These are phyloP conservation scores for Cynocephalus volans DNA, from an alignment of 2,113 vertebrate genomes.

Conservation along the genomic window DNA sequence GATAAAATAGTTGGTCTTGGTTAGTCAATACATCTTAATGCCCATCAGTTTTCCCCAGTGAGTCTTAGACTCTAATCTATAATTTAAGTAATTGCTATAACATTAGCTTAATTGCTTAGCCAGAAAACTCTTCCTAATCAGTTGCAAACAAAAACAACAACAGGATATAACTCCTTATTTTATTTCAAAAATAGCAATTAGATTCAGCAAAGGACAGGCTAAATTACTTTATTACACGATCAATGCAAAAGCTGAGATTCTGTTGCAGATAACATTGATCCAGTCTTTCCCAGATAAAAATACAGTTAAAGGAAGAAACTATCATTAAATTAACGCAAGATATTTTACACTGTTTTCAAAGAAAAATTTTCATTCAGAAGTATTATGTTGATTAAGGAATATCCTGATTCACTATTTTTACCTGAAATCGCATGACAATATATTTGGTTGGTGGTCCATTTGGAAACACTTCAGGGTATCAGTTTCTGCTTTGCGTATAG, in stretches of 20 bases:
- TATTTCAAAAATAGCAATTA: slow-evolving; percentile 64
- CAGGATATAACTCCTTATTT: slow-evolving; percentile 61
- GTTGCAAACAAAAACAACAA: slow-evolving; percentile 66
- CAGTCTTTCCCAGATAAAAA: neutral
- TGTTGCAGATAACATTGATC: neutral
- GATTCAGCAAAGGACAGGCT: slow-evolving; percentile 1
- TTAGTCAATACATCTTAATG: slow-evolving; percentile 53
- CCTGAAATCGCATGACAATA: neutral
- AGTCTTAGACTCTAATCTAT: neutral
- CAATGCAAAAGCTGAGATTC: slow-evolving; percentile 14
- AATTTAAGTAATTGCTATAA: slow-evolving; percentile 72
- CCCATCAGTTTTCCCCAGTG: slow-evolving; percentile 47
- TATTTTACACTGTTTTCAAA: neutral
- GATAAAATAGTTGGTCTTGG: slow-evolving; percentile 26
- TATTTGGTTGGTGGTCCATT: slow-evolving; percentile 26
- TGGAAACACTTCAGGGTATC: neutral
- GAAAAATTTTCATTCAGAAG: slow-evolving; percentile 6
- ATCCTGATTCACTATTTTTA: slow-evolving; percentile 36
- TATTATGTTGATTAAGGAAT: slow-evolving; percentile 31
- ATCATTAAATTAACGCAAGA: slow-evolving; percentile 3
- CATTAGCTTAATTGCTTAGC: slow-evolving; percentile 45
- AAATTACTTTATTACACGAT: slow-evolving; percentile 64
- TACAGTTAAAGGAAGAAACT: slow-evolving; percentile 43
- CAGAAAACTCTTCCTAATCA: slow-evolving; percentile 27
- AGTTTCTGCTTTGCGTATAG: slow-evolving; percentile 26